Evolutionary conservation across 1,140 invertebrate species (phyloP), one percentile per base, ranked within the genome.

Genomic region (Saxidomus purpurata): DNA sequence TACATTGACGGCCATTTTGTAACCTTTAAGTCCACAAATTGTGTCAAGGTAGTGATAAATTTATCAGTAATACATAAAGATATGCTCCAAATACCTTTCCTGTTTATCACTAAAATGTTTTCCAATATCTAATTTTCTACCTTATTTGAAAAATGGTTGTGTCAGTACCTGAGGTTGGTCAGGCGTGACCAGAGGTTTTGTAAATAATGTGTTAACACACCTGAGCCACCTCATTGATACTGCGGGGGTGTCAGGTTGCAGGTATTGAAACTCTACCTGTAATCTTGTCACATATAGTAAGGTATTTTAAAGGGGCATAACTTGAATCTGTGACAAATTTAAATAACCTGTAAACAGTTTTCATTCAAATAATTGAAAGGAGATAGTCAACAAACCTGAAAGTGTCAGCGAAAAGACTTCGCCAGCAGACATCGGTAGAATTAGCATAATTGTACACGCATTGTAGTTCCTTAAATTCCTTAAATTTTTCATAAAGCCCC

Each of bases 231-330:
- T n/a, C 47, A 79, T 52, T 55, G 4, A 22, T 1, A 49, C 4
- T 28, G 59, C n/a, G 25, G 38, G 71, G 71, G 71, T 76, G 71
- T 76, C 40, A 71, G 22, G 67, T 71, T 38, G 1, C 63, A 71
- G 67, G 67, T 71, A 40, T 40, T 63, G 59, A 63, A 28, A 8
- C 19, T 63, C 25, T 43, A 43, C 43, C 43, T 43, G 43, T 43
- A 43, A 43, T n/a, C n/a, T n/a, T n/a, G n/a, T n/a, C n/a, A n/a
- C n/a, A n/a, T n/a, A n/a, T n/a, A n/a, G n/a, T n/a, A n/a, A n/a
- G n/a, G n/a, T n/a, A n/a, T n/a, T n/a, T n/a, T n/a, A n/a, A n/a
- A n/a, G n/a, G n/a, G n/a, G n/a, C n/a, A n/a, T n/a, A n/a, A n/a
- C n/a, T n/a, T n/a, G n/a, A n/a, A n/a, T n/a, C n/a, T n/a, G n/a